phyloP scores from a whole-genome alignment of 2,797 vertebrate genomes.

The Hirundo rustica region DNA sequence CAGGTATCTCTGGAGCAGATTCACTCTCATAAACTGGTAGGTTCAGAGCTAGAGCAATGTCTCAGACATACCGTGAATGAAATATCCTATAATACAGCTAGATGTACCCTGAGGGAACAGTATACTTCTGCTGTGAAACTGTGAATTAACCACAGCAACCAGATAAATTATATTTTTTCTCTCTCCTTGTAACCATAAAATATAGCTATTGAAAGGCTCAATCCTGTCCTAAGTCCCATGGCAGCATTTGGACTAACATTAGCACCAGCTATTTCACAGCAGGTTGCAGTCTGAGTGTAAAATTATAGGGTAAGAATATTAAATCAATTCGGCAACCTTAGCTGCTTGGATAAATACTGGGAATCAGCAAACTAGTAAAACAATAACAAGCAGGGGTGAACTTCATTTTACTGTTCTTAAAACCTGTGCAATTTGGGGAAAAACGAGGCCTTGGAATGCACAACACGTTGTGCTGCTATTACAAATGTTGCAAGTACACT shows the following conservation, averaged over 20 bases:
- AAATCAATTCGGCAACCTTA: slow-evolving; percentile 38
- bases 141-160: slow-evolving; percentile 55
- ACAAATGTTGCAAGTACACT: neutral
- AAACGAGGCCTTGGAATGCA: neutral
- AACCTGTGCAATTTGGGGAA: neutral
- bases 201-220: slow-evolving; percentile 40
- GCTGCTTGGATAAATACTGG: slow-evolving; percentile 3
- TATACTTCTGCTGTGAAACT: slow-evolving; percentile 57
- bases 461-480: neutral
- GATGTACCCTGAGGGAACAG: slow-evolving; percentile 48
- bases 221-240: slow-evolving; percentile 29
- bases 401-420: slow-evolving; percentile 13
- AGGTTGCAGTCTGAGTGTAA: slow-evolving; percentile 34
- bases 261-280: slow-evolving; percentile 56
- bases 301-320: slow-evolving; percentile 50
- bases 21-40: neutral
- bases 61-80: slow-evolving; percentile 48
- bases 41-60: neutral
- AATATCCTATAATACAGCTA: slow-evolving; percentile 45
- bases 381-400: neutral
- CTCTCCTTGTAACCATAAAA: slow-evolving; percentile 58
- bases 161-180: slow-evolving; percentile 61
- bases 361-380: slow-evolving; percentile 19
- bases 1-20: neutral
- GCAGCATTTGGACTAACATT: slow-evolving; percentile 47